phyloP scores from a whole-genome alignment of 2,113 vertebrate genomes.

The Anhinga rufa region DNA sequence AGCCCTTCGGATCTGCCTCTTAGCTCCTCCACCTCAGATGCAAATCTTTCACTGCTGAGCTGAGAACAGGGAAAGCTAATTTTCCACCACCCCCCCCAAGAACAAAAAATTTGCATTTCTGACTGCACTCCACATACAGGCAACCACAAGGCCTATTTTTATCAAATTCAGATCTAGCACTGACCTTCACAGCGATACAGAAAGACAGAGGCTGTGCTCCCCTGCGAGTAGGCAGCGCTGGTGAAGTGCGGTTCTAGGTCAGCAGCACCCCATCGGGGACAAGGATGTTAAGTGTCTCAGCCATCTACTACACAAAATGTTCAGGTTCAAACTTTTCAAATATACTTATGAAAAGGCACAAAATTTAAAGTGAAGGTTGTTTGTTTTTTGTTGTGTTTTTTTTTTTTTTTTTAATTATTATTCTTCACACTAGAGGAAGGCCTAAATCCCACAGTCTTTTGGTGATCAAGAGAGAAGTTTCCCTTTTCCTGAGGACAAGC shows the following conservation, averaged over 20 bases:
- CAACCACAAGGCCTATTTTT: not conserved
- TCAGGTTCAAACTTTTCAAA: not conserved
- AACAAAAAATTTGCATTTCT: not conserved
- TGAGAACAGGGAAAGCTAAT: not conserved
- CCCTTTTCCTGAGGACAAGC: not conserved
- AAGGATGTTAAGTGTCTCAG: not conserved
- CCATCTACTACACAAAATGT: not conserved
- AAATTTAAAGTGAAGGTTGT: not conserved
- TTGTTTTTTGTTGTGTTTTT: no score
- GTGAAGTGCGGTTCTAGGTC: not conserved
- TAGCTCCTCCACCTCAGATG: not conserved
- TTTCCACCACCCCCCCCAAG: not conserved
- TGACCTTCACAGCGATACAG: not conserved
- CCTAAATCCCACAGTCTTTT: not conserved
- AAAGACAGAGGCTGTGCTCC: not conserved
- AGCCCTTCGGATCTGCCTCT: not conserved
- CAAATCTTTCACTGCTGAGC: not conserved
- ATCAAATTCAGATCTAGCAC: accelerated
- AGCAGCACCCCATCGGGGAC: not conserved
- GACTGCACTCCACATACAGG: not conserved
- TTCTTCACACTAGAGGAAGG: not conserved
- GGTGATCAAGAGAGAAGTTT: not conserved
- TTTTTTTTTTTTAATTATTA: not conserved
- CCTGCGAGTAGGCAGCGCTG: accelerated
- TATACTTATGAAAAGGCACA: not conserved